A percentile compares a stretch with the other conserved stretches of the same genome.
Evolutionary conservation across 2,113 vertebrate species (phyloP).

Genomic region (Pelecanoides urinatrix): DNA sequence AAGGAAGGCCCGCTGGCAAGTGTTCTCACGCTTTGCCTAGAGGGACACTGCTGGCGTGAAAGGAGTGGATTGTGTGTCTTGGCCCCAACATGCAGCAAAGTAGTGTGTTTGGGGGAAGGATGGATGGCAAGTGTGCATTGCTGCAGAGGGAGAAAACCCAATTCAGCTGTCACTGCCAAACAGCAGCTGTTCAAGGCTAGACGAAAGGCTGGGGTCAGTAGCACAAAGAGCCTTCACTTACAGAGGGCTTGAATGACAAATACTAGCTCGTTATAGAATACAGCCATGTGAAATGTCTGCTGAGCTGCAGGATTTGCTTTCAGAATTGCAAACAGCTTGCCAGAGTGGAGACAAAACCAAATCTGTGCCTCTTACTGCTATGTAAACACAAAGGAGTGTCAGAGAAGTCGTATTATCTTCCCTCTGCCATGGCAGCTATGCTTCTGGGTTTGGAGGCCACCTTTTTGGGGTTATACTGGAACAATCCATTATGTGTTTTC

Average conservation of each 20-base stretch:
- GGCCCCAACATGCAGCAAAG: neutral
- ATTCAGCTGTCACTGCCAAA: constrained; percentile 35
- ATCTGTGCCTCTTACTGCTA: constrained; percentile 14
- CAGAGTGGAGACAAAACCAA: constrained; percentile 2
- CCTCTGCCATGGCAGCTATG: neutral
- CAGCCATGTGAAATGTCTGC: constrained; percentile 5
- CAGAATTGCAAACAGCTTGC: neutral
- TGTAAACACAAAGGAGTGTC: neutral
- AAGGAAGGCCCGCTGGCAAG: neutral
- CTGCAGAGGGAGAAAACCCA: constrained; percentile 2
- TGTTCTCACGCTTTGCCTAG: neutral
- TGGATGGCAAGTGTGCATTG: constrained; percentile 11
- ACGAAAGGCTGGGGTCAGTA: constrained; percentile 10
- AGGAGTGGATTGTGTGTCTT: constrained; percentile 17
- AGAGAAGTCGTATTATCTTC: neutral
- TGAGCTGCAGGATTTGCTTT: constrained; percentile 18
- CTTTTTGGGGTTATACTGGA: neutral
- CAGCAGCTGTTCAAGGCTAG: constrained; percentile 19
- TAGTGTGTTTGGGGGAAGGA: neutral
- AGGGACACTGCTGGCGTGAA: neutral
- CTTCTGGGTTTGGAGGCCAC: neutral
- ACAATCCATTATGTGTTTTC: neutral
- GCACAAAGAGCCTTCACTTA: constrained; percentile 40
- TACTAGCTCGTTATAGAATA: constrained; percentile 23
- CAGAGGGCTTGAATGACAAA: neutral